Conservation (phyloP, 1,140 invertebrate genomes). For the Cylas formicarius region DNA sequence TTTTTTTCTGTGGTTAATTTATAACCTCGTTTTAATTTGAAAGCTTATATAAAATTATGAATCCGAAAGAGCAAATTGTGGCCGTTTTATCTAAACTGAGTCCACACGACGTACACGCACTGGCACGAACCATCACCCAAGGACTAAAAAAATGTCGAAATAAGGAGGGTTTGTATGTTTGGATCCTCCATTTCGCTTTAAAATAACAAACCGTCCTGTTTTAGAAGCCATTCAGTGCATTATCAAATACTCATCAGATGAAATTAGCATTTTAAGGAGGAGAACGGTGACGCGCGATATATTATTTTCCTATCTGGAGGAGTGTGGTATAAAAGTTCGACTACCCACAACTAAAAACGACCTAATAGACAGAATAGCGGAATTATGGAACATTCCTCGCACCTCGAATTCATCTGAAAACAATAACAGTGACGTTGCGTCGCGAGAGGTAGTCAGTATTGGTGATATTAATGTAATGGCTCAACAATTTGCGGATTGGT, state of each 20-base stretch:
- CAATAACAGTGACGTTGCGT: not conserved
- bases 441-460: not conserved
- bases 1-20: no score
- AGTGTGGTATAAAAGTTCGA: conserved; percentile 36
- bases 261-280: conserved; percentile 41
- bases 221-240: conserved; percentile 45
- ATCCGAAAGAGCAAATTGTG: conserved; percentile 19
- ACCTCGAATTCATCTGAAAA: not conserved
- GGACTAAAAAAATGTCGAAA: conserved; percentile 32
- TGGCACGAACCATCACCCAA: conserved; percentile 35
- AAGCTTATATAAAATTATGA: no score
- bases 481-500: conserved; percentile 53
- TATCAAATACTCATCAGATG: conserved; percentile 40
- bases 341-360: conserved; percentile 44
- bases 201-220: conserved; percentile 27
- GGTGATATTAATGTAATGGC: conserved; percentile 43
- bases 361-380: conserved; percentile 40
- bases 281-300: conserved; percentile 44
- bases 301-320: conserved; percentile 45
- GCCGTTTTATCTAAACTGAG: conserved; percentile 30
- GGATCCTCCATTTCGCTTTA: not conserved
- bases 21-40: no score
- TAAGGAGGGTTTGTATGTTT: conserved; percentile 26
- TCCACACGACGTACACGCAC: conserved; percentile 27
- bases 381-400: conserved; percentile 39